phyloP scores from a whole-genome alignment of 2,797 vertebrate genomes.

The Caiman crocodilus region DNA sequence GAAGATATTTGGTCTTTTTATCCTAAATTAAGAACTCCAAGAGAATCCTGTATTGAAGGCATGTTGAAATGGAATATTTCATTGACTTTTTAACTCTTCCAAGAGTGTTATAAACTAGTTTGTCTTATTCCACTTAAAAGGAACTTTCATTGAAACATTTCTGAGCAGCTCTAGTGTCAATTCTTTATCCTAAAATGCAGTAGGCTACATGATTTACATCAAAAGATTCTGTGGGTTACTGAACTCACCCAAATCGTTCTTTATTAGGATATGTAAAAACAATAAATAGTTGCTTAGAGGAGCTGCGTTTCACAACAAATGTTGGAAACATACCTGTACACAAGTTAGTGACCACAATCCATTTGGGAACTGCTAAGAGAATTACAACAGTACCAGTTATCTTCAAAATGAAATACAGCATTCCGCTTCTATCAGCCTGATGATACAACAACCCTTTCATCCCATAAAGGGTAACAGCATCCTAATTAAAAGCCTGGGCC shows the following conservation, averaged over 20 bases:
- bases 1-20: background rate
- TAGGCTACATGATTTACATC: background rate
- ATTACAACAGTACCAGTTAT: constrained; percentile 50
- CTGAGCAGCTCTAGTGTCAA: background rate
- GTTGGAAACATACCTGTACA: constrained; percentile 12
- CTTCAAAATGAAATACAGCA: constrained; percentile 60
- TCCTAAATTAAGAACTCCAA: too few relatives aligned
- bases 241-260: background rate
- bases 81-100: background rate
- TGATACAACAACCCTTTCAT: constrained; percentile 64
- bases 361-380: constrained; percentile 38
- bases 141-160: background rate
- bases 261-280: background rate
- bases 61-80: fast-evolving
- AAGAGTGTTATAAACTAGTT: background rate
- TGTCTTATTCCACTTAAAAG: too few relatives aligned
- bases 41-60: background rate
- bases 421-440: constrained; percentile 68
- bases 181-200: background rate
- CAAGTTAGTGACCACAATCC: constrained; percentile 35
- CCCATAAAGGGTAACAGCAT: constrained; percentile 60
- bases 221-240: background rate
- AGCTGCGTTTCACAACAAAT: constrained; percentile 6
- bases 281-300: background rate
- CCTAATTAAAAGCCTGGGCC: constrained; percentile 67